Evolutionary conservation across 2,888 invertebrate species (phyloP), one percentile per base, ranked within the genome.

Genomic region (Phytoseiulus persimilis): DNA sequence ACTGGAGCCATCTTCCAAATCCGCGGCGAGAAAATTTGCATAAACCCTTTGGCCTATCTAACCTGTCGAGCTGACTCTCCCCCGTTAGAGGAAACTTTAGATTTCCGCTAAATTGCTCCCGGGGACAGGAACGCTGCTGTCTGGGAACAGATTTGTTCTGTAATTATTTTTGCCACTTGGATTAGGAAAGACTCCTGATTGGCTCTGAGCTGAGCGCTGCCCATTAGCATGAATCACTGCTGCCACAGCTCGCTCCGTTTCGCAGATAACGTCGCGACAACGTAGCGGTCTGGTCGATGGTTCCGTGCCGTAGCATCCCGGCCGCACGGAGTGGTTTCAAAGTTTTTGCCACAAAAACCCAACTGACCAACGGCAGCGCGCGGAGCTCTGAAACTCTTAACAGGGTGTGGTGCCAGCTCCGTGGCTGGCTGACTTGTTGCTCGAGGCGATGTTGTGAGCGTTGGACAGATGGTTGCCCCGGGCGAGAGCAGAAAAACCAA

Each of bases 21-120:
- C 87, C 87, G 39, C 39, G 5, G 87, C 32, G 32, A 32, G 39
- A 87, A 87, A 87, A 87, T 87, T 87, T 87, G 87, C 87, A 87
- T 87, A 87, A 87, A 87, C 87, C 87, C 84, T 45, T 87, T 87
- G 87, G 45, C 87, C 87, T 87, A 65, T 23, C 65, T 65, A 65
- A 65, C 65, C 65, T 65, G 65, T 65, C 65, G 65, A 65, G 65
- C 65, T 65, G 65, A 23, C 65, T 65, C 18, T 65, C 65, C 65
- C 65, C 65, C 65, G 65, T 65, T 65, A 65, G 65, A 65, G 87
- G 87, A 87, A 87, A 87, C 87, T 87, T 87, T 87, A 33, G 87
- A 87, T 87, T 87, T 87, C 45, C 87, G 9, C 33, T 45, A 87
- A 87, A 87, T 87, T 87, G 87, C 87, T 87, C 87, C 45, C 87